Evolutionary conservation across 1,140 invertebrate genomes (phyloP), one percentile per base, ranked within the genome.

Genomic region (Zaprionus africanus): DNA sequence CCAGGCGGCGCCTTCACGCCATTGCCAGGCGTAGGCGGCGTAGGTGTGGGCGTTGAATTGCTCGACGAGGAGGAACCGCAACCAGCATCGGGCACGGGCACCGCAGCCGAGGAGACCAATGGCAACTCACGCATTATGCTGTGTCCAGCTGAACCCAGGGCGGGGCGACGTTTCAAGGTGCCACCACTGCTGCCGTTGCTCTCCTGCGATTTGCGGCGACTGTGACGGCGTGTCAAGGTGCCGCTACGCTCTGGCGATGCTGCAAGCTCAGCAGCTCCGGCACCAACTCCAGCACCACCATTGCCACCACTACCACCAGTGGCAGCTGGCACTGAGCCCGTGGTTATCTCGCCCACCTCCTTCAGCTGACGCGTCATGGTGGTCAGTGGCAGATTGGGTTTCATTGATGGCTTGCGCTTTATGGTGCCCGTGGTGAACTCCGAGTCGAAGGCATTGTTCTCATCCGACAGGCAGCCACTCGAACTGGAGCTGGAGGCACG

Each of bases 291-390:
- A 36, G 91, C 90, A n/a, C 92, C 46, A 4, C 46, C 46, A 11
- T 76, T 92, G 38, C 93, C 92, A 13, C 80, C 73, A 12, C 24
- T 11, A 11, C 43, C n/a, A 26, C 13, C 2, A 1, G 41, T 46
- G 17, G 60, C 43, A 0, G 60, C 46, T 9, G 68, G 67, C 13
- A 76, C 59, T 0, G 73, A 34, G 4, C 73, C 73, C 0, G 73
- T 87, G 62, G 92, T 94, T 1, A 94, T 95, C 74, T 97, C 96
- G 0, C 96, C 96, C 69, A 97, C 96, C 83, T 97, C 96, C 83
- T 97, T 97, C 57, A 97, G 93, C 79, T 97, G 97, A n/a, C 97
- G 94, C 1, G 97, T 98, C 85, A 97, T 98, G 65, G 96, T 97
- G 9, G 97, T 98, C 51, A 98, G 91, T 0, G 97, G 97, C n/a